A percentile compares a stretch with the other conserved stretches of the same genome.
Conservation (phyloP, 2,797 vertebrate species). For the Pyrocephalus nanus region DNA sequence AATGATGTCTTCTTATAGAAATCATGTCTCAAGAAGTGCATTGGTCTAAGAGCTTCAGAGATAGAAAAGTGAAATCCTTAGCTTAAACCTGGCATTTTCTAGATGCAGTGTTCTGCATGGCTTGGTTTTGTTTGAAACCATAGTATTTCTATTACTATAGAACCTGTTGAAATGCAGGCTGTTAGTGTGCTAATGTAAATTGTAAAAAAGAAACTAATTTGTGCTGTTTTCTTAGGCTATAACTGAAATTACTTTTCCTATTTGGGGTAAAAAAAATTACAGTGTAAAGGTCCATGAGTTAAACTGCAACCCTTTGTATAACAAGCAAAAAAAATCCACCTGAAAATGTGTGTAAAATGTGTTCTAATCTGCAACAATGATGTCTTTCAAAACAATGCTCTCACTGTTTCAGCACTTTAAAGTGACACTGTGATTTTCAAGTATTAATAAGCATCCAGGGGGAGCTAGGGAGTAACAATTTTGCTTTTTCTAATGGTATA, state of each 20-base stretch:
- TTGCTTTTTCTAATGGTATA: constrained; percentile 53
- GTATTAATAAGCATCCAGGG: constrained; percentile 72
- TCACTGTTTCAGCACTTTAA: constrained; percentile 45
- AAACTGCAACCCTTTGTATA: background rate
- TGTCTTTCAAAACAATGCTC: background rate
- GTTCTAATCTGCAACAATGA: constrained; percentile 14
- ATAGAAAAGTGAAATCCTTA: constrained; percentile 21
- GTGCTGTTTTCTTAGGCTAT: background rate
- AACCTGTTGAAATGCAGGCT: constrained; percentile 29
- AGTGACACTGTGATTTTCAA: constrained; percentile 54
- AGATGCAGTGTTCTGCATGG: background rate
- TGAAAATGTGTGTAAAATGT: background rate
- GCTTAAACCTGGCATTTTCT: constrained; percentile 39
- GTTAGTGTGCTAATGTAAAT: background rate
- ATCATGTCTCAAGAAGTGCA: background rate
- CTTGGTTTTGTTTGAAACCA: constrained; percentile 13
- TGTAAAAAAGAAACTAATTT: constrained; percentile 15
- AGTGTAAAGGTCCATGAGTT: background rate
- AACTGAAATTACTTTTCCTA: background rate
- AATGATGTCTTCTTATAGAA: constrained; percentile 6
- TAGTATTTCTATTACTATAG: background rate
- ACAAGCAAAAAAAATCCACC: background rate
- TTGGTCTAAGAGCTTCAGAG: background rate
- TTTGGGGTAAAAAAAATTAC: background rate
- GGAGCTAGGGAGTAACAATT: constrained; percentile 78